Evolutionary conservation across 2,888 invertebrate genomes (phyloP).

Genomic region (Leucoma salicis): DNA sequence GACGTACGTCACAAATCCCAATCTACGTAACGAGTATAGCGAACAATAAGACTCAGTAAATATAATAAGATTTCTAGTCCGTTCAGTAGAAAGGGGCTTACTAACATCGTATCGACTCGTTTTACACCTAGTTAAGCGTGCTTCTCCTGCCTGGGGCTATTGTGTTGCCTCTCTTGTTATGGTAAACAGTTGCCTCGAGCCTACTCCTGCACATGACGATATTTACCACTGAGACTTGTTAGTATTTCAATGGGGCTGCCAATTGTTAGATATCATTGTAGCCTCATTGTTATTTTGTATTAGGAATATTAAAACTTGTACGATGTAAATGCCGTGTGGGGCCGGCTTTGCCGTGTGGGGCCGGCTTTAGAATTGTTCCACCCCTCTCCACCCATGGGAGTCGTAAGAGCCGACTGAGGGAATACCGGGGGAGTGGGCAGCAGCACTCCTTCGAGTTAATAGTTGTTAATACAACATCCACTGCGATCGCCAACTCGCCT

Average conservation of each 20-base stretch:
- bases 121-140: slow-evolving; percentile 70
- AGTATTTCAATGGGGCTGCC: slow-evolving; percentile 46
- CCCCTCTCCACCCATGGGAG: too few relatives aligned
- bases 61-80: slow-evolving; percentile 30
- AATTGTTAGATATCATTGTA: slow-evolving; percentile 20
- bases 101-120: slow-evolving; percentile 47
- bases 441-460: too few relatives aligned
- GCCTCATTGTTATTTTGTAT: too few relatives aligned
- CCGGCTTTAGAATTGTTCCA: too few relatives aligned
- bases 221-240: slow-evolving; percentile 40
- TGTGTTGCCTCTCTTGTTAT: slow-evolving; percentile 62
- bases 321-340: too few relatives aligned
- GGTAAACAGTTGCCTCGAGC: slow-evolving; percentile 62
- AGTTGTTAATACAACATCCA: too few relatives aligned
- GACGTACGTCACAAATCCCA: background rate
- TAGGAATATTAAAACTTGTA: too few relatives aligned
- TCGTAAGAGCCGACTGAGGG: too few relatives aligned
- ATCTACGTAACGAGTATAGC: slow-evolving; percentile 13
- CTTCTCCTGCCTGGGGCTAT: slow-evolving; percentile 38
- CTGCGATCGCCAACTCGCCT: too few relatives aligned
- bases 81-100: slow-evolving; percentile 38
- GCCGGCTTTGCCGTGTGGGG: too few relatives aligned
- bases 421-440: too few relatives aligned
- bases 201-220: slow-evolving; percentile 33
- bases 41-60: slow-evolving; percentile 21